phyloP scores from a whole-genome alignment of 53 echinoderm and acorn worm genomes.

The Antedon mediterranea region DNA sequence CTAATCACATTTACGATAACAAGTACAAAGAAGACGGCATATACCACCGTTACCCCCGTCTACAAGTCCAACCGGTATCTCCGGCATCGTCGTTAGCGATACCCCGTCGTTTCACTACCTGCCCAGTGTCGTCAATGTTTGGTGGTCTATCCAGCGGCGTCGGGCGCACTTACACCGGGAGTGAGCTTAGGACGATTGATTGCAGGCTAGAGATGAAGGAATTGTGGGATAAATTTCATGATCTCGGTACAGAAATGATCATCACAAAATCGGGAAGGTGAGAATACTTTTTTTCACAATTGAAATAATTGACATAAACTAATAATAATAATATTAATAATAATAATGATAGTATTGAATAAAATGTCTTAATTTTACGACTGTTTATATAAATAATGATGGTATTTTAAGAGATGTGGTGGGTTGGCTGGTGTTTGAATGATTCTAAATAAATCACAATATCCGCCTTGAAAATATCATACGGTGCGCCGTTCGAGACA shows the following conservation, averaged over 20 bases:
- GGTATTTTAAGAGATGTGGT: no score
- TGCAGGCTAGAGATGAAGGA: constrained; percentile 83
- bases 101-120: background rate
- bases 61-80: background rate
- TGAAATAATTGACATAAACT: no score
- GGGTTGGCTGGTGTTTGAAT: no score
- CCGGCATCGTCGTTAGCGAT: constrained; percentile 8
- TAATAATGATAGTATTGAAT: no score
- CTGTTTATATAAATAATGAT: no score
- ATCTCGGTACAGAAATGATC: constrained; percentile 98
- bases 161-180: background rate
- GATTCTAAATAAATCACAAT: no score
- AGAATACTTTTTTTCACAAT: no score
- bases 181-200: constrained; percentile 50
- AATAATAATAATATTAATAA: no score
- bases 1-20: background rate
- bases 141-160: background rate
- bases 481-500: no score
- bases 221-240: constrained; percentile 89
- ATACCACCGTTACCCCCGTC: background rate
- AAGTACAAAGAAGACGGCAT: background rate
- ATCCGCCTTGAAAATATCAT: no score
- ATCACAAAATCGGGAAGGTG: constrained; percentile 98
- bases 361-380: no score
- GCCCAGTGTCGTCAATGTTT: background rate